Conservation (phyloP, 1,140 invertebrate genomes). For the Drosophila eugracilis region DNA sequence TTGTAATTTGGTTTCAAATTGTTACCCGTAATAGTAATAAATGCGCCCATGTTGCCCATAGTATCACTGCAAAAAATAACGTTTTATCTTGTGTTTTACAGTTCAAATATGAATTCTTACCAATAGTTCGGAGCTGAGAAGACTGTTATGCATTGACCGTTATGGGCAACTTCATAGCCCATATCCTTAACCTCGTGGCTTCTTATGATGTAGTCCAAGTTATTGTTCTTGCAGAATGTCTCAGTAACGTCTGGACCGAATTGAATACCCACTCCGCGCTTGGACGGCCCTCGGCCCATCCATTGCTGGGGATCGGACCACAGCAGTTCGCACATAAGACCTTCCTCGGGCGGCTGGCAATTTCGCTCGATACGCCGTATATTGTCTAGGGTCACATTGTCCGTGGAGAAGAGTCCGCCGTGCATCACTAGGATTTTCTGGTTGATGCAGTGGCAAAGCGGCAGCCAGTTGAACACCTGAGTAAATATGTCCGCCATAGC, state of each 20-base stretch:
- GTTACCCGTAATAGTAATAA: conserved; percentile 97
- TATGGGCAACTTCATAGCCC: conserved; percentile 97
- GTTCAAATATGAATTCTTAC: conserved; percentile 86
- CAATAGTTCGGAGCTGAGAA: conserved; percentile 99
- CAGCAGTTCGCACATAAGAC: conserved; percentile 98
- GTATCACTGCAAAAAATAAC: conserved; percentile 92
- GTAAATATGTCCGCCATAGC: conserved; percentile 99
- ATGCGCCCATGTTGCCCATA: conserved; percentile 99
- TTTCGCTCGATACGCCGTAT: conserved; percentile 95
- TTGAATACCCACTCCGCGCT: conserved; percentile 98
- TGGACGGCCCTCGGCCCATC: conserved; percentile 94
- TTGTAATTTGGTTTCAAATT: conserved; percentile 95
- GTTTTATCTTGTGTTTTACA: neutral
- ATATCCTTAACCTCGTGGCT: conserved; percentile 99
- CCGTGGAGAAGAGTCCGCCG: conserved; percentile 95
- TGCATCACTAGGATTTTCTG: conserved; percentile 97
- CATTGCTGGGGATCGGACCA: conserved; percentile 99
- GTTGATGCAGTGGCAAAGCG: conserved; percentile 98
- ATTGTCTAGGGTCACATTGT: conserved; percentile 96
- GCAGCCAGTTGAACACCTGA: conserved; percentile 99
- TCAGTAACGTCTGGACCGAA: conserved; percentile 99
- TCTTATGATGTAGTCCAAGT: conserved; percentile 96
- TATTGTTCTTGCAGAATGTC: conserved; percentile 93
- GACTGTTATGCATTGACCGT: conserved; percentile 97
- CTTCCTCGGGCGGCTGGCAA: conserved; percentile 98